Evolutionary conservation across 2,113 vertebrate species (phyloP).

Genomic region (Cinclus cinclus): DNA sequence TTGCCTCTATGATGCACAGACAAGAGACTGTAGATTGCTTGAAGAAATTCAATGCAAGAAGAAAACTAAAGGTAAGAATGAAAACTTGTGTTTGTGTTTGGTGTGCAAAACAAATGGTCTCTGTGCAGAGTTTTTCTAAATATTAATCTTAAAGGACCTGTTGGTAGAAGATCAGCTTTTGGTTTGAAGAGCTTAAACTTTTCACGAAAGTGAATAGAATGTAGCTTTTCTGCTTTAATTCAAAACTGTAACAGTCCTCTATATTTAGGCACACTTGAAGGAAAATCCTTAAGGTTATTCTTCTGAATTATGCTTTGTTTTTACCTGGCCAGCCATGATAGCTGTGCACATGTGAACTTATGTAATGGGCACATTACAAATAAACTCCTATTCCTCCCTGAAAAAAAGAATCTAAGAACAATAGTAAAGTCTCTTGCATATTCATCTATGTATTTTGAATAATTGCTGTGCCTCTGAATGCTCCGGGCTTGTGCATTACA

Average conservation of each 20-base stretch:
- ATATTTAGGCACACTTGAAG: neutral
- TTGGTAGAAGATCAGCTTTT: neutral
- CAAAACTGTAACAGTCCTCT: neutral
- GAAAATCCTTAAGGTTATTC: neutral
- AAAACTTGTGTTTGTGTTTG: neutral
- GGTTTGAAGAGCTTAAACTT: neutral
- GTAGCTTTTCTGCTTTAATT: neutral
- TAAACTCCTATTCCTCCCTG: neutral
- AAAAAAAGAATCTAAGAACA: neutral
- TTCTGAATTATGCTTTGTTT: neutral
- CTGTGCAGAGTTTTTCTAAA: neutral
- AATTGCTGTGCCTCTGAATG: neutral
- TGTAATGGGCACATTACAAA: neutral
- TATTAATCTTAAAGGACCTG: neutral
- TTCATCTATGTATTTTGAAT: neutral
- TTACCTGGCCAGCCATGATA: neutral
- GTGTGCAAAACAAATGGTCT: neutral
- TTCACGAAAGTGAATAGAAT: neutral
- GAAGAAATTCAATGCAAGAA: conserved; percentile 96
- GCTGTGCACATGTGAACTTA: neutral
- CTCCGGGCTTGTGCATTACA: neutral
- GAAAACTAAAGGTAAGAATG: conserved; percentile 90
- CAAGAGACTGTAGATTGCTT: conserved; percentile 98
- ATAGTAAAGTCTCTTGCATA: neutral
- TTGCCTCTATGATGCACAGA: conserved; percentile 98